Conservation (phyloP, 2,888 invertebrate species). For the Drosophila parthenogenetica region DNA sequence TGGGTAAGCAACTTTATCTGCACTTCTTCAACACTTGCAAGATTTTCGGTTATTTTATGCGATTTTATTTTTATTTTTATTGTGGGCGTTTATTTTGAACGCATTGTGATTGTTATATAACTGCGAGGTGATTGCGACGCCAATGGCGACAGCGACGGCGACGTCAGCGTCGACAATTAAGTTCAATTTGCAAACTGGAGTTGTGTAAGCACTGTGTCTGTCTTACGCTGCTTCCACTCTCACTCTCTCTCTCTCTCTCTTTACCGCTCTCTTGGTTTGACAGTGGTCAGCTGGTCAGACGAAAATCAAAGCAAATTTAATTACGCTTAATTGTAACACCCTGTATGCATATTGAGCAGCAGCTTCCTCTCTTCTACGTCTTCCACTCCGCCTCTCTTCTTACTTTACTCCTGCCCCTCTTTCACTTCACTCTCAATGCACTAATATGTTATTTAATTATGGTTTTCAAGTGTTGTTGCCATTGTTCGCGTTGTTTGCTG, state of each 20-base stretch:
- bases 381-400: not conserved
- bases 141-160: constrained; percentile 13
- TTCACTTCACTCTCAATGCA: not conserved
- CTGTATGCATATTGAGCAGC: constrained; percentile 23
- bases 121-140: constrained; percentile 38
- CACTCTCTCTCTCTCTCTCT: not conserved
- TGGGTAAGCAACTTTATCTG: constrained; percentile 54
- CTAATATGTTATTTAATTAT: constrained; percentile 42
- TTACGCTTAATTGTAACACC: constrained; percentile 2
- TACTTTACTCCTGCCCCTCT: not conserved
- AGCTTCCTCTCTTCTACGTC: too few species aligned
- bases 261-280: constrained; percentile 2
- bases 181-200: constrained; percentile 51
- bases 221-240: not conserved
- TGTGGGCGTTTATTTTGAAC: constrained; percentile 71
- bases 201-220: constrained; percentile 32
- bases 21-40: constrained; percentile 55
- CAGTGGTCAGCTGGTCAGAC: constrained; percentile 41
- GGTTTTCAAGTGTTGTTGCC: constrained; percentile 46
- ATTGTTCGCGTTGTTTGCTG: constrained; percentile 48
- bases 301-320: constrained; percentile 23
- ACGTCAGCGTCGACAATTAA: constrained; percentile 54
- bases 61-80: constrained; percentile 16
- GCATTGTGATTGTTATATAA: constrained; percentile 69
- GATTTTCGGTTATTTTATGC: constrained; percentile 26